Percentiles rank a stretch among this genome's conserved stretches.
These are phyloP conservation scores for Cheilosia impressa DNA, from an alignment of 2,888 invertebrate genomes.

Conservation along the genomic window DNA sequence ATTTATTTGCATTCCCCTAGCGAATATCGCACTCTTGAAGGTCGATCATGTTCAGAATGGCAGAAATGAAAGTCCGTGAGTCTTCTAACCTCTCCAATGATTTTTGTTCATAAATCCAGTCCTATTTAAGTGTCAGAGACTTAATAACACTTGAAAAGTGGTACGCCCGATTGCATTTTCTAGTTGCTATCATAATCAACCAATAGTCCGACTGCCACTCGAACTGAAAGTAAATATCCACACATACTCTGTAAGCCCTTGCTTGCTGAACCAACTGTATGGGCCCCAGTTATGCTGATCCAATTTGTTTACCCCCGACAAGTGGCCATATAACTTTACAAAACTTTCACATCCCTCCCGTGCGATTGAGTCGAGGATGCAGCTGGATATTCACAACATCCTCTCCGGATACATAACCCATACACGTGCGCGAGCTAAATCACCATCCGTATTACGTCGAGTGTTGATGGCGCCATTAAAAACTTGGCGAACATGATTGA, in stretches of 20 bases:
- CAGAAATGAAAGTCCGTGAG: no score
- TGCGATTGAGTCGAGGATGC: neutral
- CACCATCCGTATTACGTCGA: neutral
- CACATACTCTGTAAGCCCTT: neutral
- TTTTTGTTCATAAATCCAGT: no score
- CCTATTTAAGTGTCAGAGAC: no score
- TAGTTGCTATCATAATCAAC: no score
- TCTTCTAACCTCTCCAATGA: no score
- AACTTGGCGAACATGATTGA: constrained; percentile 24
- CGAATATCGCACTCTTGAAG: no score
- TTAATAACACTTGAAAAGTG: no score
- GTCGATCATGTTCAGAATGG: no score
- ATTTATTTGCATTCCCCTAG: no score
- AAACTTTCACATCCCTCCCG: neutral
- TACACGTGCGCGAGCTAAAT: neutral
- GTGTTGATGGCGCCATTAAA: constrained; percentile 38
- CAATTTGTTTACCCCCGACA: constrained; percentile 10
- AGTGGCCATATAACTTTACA: neutral
- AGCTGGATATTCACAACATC: neutral
- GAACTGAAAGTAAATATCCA: no score
- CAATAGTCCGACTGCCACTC: no score
- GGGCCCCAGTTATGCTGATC: neutral
- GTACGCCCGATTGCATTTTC: no score
- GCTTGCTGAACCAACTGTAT: neutral
- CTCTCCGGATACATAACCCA: neutral